These are phyloP conservation scores for Polypedilum vanderplanki DNA, from an alignment of 1,140 invertebrate species.

Conservation along the genomic window DNA sequence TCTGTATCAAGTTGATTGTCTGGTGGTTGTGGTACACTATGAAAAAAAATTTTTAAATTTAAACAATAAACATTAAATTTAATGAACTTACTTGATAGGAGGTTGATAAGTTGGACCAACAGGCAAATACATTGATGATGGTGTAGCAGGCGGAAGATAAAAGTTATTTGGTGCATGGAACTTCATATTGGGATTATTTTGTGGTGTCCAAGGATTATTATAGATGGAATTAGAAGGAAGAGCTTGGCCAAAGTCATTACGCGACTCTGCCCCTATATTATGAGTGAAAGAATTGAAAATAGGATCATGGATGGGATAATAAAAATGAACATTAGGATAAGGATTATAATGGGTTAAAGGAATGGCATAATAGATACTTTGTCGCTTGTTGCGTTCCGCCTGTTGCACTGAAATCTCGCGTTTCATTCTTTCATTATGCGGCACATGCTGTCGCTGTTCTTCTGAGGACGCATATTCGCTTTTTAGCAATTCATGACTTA, in stretches of 20 bases:
- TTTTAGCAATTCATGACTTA: neutral
- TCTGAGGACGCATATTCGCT: neutral
- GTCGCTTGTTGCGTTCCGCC: neutral
- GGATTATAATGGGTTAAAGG: neutral
- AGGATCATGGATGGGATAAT: neutral
- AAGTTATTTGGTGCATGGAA: neutral
- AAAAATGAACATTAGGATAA: neutral
- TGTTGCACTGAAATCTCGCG: neutral
- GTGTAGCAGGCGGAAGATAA: neutral
- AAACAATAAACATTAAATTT: neutral
- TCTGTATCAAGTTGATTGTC: neutral
- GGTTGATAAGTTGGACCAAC: neutral
- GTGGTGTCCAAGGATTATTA: slow-evolving; percentile 4
- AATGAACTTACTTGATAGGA: neutral
- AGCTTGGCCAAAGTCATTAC: neutral
- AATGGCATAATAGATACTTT: slow-evolving; percentile 20
- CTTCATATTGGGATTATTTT: neutral
- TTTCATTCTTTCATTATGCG: neutral
- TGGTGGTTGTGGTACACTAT: neutral
- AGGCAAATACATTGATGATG: neutral
- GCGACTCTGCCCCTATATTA: neutral
- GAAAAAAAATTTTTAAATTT: neutral
- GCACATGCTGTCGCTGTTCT: neutral
- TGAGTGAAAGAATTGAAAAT: slow-evolving; percentile 2
- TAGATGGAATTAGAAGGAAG: neutral